Conservation (phyloP, 2,113 vertebrate species). For the Scomber scombrus region DNA sequence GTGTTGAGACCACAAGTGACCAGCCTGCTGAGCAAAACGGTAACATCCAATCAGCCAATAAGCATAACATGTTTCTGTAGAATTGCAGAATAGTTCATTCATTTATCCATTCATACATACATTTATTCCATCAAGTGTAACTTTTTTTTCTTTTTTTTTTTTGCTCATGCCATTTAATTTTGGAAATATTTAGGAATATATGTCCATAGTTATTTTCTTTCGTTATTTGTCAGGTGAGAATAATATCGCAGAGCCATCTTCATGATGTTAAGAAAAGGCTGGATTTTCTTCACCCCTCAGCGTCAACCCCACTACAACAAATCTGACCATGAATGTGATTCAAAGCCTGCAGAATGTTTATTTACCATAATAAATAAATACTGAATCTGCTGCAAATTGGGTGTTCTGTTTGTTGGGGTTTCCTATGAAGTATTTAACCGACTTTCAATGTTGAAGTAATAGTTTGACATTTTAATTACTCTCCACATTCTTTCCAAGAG, state of each 20-base stretch:
- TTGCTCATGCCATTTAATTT: too few species aligned
- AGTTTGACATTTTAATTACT: too few species aligned
- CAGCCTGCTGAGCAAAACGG: slow-evolving; percentile 32
- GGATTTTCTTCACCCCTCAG: not conserved
- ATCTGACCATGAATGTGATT: not conserved
- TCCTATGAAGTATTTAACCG: too few species aligned
- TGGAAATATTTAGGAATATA: too few species aligned
- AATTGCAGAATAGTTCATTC: not conserved
- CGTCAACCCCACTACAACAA: not conserved
- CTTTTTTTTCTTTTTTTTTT: too few species aligned
- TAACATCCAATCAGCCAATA: not conserved
- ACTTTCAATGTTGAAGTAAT: too few species aligned
- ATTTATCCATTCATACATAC: not conserved
- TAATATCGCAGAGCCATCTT: slow-evolving; percentile 26
- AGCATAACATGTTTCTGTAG: not conserved
- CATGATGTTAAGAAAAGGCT: slow-evolving; percentile 12
- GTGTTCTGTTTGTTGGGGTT: not conserved
- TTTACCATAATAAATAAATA: slow-evolving; percentile 13
- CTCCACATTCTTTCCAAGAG: too few species aligned
- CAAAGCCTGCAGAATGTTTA: not conserved
- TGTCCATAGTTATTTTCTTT: not conserved
- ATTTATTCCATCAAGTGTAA: not conserved
- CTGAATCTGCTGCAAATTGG: not conserved
- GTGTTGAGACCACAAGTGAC: not conserved
- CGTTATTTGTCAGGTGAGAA: slow-evolving; percentile 39